Percentiles rank a stretch among this genome's conserved stretches.
Conservation (phyloP, 1,140 invertebrate genomes). For the Brachionus asplanchnoidis region DNA sequence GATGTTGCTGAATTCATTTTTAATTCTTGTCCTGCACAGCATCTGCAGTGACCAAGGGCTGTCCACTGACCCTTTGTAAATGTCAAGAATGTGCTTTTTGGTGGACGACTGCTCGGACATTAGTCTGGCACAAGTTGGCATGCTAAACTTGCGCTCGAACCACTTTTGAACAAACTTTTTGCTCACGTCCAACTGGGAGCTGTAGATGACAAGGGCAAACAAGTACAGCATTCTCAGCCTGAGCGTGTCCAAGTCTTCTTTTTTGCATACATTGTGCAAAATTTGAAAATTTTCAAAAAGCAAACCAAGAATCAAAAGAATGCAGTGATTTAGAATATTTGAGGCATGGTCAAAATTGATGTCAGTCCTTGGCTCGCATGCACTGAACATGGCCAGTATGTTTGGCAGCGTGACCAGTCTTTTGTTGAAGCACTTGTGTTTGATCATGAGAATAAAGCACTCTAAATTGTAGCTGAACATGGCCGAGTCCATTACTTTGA, state of each 20-base stretch:
- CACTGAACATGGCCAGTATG: background rate
- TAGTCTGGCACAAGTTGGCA: background rate
- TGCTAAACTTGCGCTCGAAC: background rate
- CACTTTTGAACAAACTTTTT: slow-evolving; percentile 36
- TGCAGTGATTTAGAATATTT: background rate
- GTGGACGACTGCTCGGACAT: background rate
- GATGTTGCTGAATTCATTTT: background rate
- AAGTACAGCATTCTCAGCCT: background rate
- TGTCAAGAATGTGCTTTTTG: background rate
- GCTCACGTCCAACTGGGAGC: background rate
- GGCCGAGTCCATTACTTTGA: background rate
- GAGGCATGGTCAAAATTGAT: background rate
- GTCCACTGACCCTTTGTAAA: background rate
- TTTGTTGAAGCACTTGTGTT: background rate
- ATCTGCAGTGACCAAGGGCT: slow-evolving; percentile 16
- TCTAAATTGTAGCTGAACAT: background rate
- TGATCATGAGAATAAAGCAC: slow-evolving; percentile 4
- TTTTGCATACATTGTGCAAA: background rate
- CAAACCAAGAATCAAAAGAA: background rate
- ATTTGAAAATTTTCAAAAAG: background rate
- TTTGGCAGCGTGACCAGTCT: background rate
- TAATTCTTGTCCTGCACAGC: background rate
- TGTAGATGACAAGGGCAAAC: background rate
- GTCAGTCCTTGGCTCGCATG: background rate
- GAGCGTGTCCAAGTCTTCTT: background rate